Percentiles rank a stretch among this genome's conserved stretches.
These are phyloP conservation scores for Meiosimyza decipiens DNA, from an alignment of 2,888 invertebrate genomes.

Conservation along the genomic window DNA sequence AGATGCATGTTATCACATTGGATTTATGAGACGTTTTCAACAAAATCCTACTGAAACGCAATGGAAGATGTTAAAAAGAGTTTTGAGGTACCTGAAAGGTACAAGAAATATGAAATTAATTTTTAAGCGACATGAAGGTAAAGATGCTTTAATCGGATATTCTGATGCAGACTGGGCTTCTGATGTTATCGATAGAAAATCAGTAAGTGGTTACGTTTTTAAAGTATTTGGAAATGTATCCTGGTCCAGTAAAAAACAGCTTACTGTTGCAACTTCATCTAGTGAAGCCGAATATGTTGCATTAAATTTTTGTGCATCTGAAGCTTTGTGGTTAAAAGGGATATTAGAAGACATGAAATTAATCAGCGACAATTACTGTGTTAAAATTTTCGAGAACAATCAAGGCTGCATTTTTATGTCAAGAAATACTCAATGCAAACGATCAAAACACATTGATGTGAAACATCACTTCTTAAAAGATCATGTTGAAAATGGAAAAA, in stretches of 20 bases:
- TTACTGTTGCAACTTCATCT: conserved; percentile 37
- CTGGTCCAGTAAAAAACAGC: conserved; percentile 38
- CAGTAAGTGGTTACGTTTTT: conserved; percentile 37
- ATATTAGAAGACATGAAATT: background rate
- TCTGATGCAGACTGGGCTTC: conserved; percentile 34
- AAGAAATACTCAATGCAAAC: conserved; percentile 20
- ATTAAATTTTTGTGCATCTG: conserved; percentile 21
- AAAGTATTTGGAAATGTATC: conserved; percentile 36
- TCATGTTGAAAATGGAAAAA: background rate
- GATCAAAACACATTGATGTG: conserved; percentile 22
- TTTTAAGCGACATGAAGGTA: too few relatives aligned
- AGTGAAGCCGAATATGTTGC: conserved; percentile 40
- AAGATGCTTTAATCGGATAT: background rate
- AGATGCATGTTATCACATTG: too few relatives aligned
- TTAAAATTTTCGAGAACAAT: too few relatives aligned
- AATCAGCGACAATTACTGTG: background rate
- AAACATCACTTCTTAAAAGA: conserved; percentile 7
- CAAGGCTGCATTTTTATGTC: too few relatives aligned
- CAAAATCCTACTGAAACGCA: too few relatives aligned
- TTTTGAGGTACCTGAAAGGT: too few relatives aligned
- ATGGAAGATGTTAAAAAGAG: too few relatives aligned
- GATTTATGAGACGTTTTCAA: too few relatives aligned
- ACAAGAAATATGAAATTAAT: too few relatives aligned
- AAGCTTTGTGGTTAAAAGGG: conserved; percentile 30
- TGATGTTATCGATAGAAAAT: conserved; percentile 35